Conservation (phyloP, 2,888 invertebrate species). For the Ferrisia virgata region DNA sequence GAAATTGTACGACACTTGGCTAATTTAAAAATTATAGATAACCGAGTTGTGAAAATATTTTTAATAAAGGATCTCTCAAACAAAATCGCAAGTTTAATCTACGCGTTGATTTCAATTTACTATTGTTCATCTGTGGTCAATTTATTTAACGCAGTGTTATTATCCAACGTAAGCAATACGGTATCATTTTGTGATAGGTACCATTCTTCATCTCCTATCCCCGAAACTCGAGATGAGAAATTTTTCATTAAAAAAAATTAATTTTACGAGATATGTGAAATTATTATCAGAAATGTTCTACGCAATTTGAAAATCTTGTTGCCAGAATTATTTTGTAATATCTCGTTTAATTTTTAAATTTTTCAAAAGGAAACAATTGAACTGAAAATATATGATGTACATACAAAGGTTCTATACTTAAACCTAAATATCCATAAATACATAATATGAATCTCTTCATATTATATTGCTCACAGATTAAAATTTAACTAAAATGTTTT, state of each 20-base stretch:
- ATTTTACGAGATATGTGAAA: not conserved
- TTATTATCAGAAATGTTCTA: not conserved
- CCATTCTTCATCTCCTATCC: not conserved
- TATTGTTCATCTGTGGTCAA: not conserved
- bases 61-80: not conserved
- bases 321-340: not conserved
- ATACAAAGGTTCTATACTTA: no score
- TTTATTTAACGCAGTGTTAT: not conserved
- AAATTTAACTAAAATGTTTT: not conserved
- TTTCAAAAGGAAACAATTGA: not conserved
- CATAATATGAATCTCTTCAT: no score
- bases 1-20: not conserved
- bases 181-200: not conserved
- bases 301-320: not conserved
- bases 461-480: not conserved
- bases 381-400: no score
- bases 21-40: not conserved
- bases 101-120: no score
- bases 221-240: not conserved
- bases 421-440: no score
- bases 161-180: no score
- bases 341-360: slow-evolving; percentile 34
- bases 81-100: not conserved
- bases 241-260: not conserved
- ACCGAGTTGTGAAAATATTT: not conserved